Evolutionary conservation across 1,140 invertebrate genomes (phyloP).

Genomic region (Drosophila kikkawai): DNA sequence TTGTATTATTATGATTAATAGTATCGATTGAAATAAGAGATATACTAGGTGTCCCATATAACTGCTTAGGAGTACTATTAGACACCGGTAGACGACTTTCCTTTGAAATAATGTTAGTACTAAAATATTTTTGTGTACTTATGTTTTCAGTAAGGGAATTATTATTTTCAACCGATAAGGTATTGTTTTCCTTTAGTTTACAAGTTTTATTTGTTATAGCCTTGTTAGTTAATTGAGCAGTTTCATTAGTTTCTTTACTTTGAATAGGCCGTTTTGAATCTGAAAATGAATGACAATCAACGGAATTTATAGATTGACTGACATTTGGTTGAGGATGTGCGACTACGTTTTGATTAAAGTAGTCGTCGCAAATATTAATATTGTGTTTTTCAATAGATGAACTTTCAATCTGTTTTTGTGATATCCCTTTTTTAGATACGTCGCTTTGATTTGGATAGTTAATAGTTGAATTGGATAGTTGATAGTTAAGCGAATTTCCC

Average conservation of each 20-base stretch:
- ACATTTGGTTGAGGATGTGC: not conserved
- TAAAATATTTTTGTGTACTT: not conserved
- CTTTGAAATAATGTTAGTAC: not conserved
- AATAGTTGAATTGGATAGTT: conserved; percentile 2
- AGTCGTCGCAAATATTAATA: not conserved
- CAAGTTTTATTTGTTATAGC: not conserved
- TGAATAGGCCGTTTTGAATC: not conserved
- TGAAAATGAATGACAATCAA: not conserved
- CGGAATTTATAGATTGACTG: not conserved
- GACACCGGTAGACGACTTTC: not conserved
- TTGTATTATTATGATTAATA: not conserved
- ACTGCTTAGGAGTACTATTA: not conserved
- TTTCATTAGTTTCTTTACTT: not conserved
- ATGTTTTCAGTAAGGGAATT: not conserved
- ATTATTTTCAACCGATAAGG: not conserved
- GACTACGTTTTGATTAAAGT: not conserved
- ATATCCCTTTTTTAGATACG: not conserved
- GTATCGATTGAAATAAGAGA: not conserved
- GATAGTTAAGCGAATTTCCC: not conserved
- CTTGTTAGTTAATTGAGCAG: not conserved
- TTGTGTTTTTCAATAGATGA: no score
- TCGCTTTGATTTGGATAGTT: conserved; percentile 1
- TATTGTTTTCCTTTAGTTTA: not conserved
- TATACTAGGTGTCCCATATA: not conserved
- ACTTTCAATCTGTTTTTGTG: not conserved